phyloP scores from a whole-genome alignment of 2,888 invertebrate species.

The Lampropteryx suffumata region DNA sequence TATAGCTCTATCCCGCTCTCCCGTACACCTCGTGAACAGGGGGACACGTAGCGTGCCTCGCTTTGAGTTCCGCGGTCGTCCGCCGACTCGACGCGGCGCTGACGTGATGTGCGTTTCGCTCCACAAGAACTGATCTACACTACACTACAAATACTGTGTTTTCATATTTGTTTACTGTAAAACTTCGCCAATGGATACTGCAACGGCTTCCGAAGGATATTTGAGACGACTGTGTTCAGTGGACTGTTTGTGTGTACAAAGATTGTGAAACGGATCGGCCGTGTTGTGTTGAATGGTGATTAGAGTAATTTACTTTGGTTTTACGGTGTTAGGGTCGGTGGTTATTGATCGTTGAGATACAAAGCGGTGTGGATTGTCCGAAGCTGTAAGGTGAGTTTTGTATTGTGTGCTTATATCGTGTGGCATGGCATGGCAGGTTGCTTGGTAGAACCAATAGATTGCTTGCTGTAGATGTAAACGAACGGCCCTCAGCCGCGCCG shows the following conservation, averaged over 20 bases:
- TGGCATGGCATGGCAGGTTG: conserved; percentile 1
- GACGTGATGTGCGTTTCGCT: conserved; percentile 77
- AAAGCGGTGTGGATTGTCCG: conserved; percentile 70
- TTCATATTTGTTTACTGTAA: conserved; percentile 70
- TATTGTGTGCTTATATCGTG: neutral
- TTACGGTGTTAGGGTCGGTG: conserved; percentile 73
- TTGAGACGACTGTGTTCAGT: conserved; percentile 60
- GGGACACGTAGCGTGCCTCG: conserved; percentile 70
- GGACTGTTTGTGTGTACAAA: conserved; percentile 61
- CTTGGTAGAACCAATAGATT: neutral
- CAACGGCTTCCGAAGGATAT: conserved; percentile 57
- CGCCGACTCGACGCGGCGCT: conserved; percentile 79
- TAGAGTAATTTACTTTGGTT: conserved; percentile 79
- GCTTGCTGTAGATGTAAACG: conserved; percentile 30
- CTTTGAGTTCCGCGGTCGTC: conserved; percentile 72
- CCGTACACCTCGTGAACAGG: conserved; percentile 53
- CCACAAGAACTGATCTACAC: conserved; percentile 59
- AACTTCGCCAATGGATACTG: conserved; percentile 62
- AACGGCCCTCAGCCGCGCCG: conserved; percentile 5
- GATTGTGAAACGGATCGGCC: conserved; percentile 68
- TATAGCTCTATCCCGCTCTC: conserved; percentile 50
- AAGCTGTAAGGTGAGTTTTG: conserved; percentile 26
- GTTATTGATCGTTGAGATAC: conserved; percentile 76
- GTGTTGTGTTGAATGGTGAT: conserved; percentile 79
- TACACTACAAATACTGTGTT: conserved; percentile 65